These are phyloP conservation scores for Coregonus clupeaformis DNA, from an alignment of 2,113 vertebrate genomes.

Conservation along the genomic window DNA sequence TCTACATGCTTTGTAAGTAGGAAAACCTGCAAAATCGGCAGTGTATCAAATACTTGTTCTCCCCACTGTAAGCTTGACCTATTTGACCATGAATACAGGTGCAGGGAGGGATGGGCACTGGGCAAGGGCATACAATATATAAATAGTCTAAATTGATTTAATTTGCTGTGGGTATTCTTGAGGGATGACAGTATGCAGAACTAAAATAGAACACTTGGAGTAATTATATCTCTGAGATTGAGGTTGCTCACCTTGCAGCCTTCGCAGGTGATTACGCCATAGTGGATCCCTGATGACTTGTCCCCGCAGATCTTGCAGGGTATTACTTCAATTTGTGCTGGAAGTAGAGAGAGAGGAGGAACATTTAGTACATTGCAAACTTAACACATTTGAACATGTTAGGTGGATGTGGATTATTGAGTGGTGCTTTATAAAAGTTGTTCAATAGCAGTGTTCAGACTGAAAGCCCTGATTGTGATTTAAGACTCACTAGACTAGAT, in stretches of 20 bases:
- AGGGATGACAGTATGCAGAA: not conserved
- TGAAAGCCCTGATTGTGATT: too few relatives aligned
- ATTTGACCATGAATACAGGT: too few relatives aligned
- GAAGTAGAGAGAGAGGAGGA: not conserved
- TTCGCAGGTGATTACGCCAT: slow-evolving; percentile 88
- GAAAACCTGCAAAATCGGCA: too few relatives aligned
- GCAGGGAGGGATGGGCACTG: not conserved
- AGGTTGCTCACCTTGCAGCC: slow-evolving; percentile 74
- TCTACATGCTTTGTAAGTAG: too few relatives aligned
- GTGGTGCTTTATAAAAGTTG: not conserved
- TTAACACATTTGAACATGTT: not conserved
- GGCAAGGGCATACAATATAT: not conserved
- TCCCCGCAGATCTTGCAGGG: slow-evolving; percentile 94
- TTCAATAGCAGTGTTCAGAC: too few relatives aligned
- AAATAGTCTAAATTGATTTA: not conserved
- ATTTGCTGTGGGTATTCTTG: not conserved
- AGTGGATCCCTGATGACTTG: slow-evolving; percentile 92
- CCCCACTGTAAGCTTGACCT: too few relatives aligned
- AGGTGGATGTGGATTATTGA: not conserved
- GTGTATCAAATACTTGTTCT: too few relatives aligned
- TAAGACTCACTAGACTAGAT: too few relatives aligned
- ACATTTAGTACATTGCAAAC: not conserved
- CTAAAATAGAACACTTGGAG: not conserved
- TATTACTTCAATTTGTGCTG: slow-evolving; percentile 93
- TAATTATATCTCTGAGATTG: not conserved